Conservation (phyloP, 1,140 invertebrate genomes). For the Zaprionus tsacasi region DNA sequence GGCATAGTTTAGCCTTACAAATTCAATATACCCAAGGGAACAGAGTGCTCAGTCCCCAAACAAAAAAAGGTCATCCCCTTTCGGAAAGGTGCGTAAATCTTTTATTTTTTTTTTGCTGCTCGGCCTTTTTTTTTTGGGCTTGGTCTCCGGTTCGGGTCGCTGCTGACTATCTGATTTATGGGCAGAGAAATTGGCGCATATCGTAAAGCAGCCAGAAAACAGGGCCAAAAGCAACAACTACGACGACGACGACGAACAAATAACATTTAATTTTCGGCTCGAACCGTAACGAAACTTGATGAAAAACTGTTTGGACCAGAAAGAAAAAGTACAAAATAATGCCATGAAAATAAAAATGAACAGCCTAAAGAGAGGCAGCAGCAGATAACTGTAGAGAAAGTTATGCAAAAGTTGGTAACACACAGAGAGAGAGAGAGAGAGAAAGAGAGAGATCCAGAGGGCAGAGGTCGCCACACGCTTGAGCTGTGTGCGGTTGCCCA, state of each 20-base stretch:
- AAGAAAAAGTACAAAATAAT: slow-evolving; percentile 60
- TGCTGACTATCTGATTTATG: slow-evolving; percentile 63
- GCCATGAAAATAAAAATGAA: slow-evolving; percentile 72
- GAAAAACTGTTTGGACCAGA: slow-evolving; percentile 55
- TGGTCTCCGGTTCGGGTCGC: neutral
- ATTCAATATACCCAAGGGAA: neutral
- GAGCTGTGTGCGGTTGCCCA: slow-evolving; percentile 58
- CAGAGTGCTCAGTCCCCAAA: neutral
- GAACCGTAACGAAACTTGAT: slow-evolving; percentile 60
- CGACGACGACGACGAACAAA: slow-evolving; percentile 46
- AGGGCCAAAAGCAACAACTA: no score
- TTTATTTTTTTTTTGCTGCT: neutral
- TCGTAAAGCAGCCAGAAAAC: slow-evolving; percentile 54
- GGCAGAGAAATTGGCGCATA: slow-evolving; percentile 63
- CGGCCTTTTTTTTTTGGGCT: neutral
- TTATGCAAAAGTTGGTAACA: slow-evolving; percentile 53
- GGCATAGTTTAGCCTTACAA: neutral
- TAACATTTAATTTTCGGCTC: slow-evolving; percentile 74
- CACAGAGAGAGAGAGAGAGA: neutral
- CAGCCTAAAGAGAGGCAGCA: slow-evolving; percentile 20
- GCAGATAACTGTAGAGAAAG: slow-evolving; percentile 27
- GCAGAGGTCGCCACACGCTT: slow-evolving; percentile 34
- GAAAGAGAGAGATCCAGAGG: neutral
- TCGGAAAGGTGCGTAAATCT: slow-evolving; percentile 70
- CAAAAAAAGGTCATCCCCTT: slow-evolving; percentile 41